Evolutionary conservation across 1,140 invertebrate species (phyloP).

Genomic region (Neodiprion fabricii): DNA sequence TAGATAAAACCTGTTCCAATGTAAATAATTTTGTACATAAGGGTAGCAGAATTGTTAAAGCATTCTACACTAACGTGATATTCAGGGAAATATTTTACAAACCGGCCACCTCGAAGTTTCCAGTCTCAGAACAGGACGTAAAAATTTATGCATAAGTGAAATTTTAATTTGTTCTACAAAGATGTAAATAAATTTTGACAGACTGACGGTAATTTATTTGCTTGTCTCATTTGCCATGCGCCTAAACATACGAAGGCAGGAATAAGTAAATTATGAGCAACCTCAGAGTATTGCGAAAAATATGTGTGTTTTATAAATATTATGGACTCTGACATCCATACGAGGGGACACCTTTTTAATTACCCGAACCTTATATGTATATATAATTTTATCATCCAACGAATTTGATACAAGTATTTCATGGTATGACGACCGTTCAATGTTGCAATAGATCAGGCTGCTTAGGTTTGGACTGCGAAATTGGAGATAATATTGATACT

Average conservation of each 20-base stretch:
- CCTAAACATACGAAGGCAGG: no score
- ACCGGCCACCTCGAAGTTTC: neutral
- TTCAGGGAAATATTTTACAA: neutral
- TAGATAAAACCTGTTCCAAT: neutral
- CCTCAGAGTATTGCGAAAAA: neutral
- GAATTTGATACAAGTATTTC: constrained; percentile 10
- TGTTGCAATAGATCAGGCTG: neutral
- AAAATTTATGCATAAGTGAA: neutral
- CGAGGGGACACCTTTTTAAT: neutral
- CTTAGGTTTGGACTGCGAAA: constrained; percentile 11
- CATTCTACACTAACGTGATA: neutral
- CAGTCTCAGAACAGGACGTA: neutral
- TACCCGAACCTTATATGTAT: neutral
- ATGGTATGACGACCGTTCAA: constrained; percentile 12
- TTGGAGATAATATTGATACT: constrained; percentile 19
- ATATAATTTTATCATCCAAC: neutral
- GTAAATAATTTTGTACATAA: neutral
- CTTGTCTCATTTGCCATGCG: no score
- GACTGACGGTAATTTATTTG: no score
- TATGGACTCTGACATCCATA: neutral
- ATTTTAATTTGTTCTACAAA: neutral
- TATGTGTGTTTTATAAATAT: neutral
- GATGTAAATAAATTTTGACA: no score
- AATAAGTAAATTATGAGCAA: neutral
- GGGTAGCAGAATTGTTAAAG: neutral